Base-by-base conservation (phyloP, 2,113 vertebrate species). In the Genyomyrus donnyi region DNA sequence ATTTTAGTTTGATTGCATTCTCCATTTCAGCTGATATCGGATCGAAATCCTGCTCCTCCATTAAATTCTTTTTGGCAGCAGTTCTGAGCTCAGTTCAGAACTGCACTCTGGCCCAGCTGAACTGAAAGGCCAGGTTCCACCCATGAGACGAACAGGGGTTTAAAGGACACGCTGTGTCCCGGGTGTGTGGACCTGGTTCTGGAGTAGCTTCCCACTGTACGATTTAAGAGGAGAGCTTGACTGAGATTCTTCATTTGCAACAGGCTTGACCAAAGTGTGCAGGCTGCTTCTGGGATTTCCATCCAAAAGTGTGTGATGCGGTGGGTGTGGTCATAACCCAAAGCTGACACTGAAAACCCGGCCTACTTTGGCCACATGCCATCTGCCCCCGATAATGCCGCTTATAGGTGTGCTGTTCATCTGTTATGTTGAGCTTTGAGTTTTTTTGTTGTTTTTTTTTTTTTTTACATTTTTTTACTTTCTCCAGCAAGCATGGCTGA, bases 241-340 rank as follows among this genome's bases (percentile, higher is more conserved):
- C 4, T 58, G 45, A 89, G 90, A 91, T 91, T 85, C 90, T 89
- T 91, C 87, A 89, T 53, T 91, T 92, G 93, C 90, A 89, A 84
- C 88, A 58, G 91, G 91, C 90, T 90, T 90, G 93, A 93, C 93
- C 92, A 93, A 93, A 94, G 90, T 93, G 92, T 91, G 92, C 92
- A 91, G 89, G 80, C 56, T 85, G 91, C 91, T 89, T 84, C 24
- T 24, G 52, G 35, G 88, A 90, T 86, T 39, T 89, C 9, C 27
- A 46, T 89, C n/a, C 80, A 13, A 90, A 88, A 24, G 11, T 27
- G 19, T n/a, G 49, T 70, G 11, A 53, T 13, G 15, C 21, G 6
- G 15, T 17, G 15, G 35, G 3, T 19, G 39, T 46, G 35, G 70
- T 2, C 45, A 24, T 88, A 42, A 70, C 35, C 45, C 24, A 70